Evolutionary conservation across 2,113 vertebrate genomes (phyloP).

Genomic region (Syngnathus scovelli): DNA sequence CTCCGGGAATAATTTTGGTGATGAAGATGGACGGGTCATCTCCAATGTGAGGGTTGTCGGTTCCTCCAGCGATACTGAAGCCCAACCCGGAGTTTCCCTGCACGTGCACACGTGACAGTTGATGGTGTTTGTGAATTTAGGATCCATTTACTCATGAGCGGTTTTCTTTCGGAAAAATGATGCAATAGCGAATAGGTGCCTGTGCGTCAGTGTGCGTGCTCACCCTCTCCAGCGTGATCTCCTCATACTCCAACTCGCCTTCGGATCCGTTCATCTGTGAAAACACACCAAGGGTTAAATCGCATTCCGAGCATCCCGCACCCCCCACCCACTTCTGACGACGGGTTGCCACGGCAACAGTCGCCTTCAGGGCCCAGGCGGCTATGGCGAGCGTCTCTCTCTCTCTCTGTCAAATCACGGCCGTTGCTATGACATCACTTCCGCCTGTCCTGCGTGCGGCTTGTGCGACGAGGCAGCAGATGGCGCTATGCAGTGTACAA

Average conservation of each 20-base stretch:
- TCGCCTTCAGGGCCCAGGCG: slow-evolving; percentile 32
- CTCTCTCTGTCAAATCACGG: slow-evolving; percentile 4
- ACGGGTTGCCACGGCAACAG: slow-evolving; percentile 53
- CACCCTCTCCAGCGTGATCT: slow-evolving; percentile 86
- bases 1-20: slow-evolving; percentile 94
- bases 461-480: too few species aligned
- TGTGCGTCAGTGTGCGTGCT: slow-evolving; percentile 18
- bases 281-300: slow-evolving; percentile 21
- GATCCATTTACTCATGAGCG: too few species aligned
- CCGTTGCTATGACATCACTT: background rate
- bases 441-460: background rate
- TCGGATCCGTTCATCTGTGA: slow-evolving; percentile 84
- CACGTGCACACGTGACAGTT: slow-evolving; percentile 15
- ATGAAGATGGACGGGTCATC: slow-evolving; percentile 97
- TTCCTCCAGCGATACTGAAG: slow-evolving; percentile 94
- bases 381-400: slow-evolving; percentile 36
- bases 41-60: slow-evolving; percentile 93
- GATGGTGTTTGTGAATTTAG: too few species aligned
- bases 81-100: slow-evolving; percentile 95
- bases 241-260: slow-evolving; percentile 86
- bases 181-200: background rate
- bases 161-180: too few species aligned
- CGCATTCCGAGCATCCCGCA: slow-evolving; percentile 2
- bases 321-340: slow-evolving; percentile 16
- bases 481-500: too few species aligned